These are phyloP conservation scores for Pseudomyrmex flavicornis DNA, from an alignment of 1,140 invertebrate genomes.

Conservation along the genomic window DNA sequence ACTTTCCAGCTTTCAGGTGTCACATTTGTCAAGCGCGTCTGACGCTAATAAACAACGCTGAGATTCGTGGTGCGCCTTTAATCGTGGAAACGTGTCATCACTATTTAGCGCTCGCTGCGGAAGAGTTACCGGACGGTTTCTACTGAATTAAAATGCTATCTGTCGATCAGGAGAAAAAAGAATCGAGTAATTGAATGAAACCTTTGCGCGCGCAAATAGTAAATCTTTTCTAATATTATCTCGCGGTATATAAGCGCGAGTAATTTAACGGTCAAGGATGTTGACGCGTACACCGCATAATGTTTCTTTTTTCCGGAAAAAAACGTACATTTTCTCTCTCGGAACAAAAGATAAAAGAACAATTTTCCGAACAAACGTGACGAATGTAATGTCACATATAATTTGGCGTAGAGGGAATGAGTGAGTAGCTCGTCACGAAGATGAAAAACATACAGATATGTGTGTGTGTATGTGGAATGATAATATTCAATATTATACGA, in stretches of 20 bases:
- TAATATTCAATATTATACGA: neutral
- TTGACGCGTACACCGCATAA: neutral
- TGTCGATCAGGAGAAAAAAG: slow-evolving; percentile 7
- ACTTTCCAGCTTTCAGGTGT: slow-evolving; percentile 86
- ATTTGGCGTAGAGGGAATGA: too few relatives aligned
- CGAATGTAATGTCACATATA: too few relatives aligned
- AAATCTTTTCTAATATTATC: too few relatives aligned
- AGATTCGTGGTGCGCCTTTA: slow-evolving; percentile 83
- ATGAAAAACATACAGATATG: too few relatives aligned
- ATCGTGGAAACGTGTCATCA: slow-evolving; percentile 91
- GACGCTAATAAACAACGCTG: slow-evolving; percentile 82
- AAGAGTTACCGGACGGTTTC: slow-evolving; percentile 83
- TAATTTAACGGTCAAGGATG: neutral
- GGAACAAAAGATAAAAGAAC: neutral
- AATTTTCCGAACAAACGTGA: too few relatives aligned
- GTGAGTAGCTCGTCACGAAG: too few relatives aligned
- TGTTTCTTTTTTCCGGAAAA: too few relatives aligned
- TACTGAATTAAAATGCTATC: slow-evolving; percentile 46
- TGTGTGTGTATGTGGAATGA: neutral
- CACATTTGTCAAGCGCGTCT: slow-evolving; percentile 90
- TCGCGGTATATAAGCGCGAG: neutral
- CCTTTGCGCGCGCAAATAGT: neutral
- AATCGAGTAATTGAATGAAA: slow-evolving; percentile 31
- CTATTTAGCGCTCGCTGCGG: slow-evolving; percentile 88
- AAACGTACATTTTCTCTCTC: too few relatives aligned